Evolutionary conservation across 2,113 vertebrate species (phyloP).

Genomic region (Sturnira hondurensis): DNA sequence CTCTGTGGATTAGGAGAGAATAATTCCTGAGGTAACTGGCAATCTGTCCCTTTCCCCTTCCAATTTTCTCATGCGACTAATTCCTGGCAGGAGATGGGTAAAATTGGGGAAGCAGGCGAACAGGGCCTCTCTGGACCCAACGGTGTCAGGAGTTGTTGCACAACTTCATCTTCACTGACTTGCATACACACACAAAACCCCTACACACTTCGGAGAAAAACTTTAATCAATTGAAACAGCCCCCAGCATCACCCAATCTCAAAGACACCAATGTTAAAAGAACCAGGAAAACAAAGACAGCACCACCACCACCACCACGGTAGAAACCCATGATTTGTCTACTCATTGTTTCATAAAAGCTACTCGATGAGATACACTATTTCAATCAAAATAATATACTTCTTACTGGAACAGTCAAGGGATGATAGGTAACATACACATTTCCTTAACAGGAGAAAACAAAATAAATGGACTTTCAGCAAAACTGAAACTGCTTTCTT

Average conservation of each 20-base stretch:
- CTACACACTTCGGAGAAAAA: background rate
- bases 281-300: background rate
- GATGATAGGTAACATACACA: background rate
- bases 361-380: background rate
- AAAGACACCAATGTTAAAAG: constrained; percentile 16
- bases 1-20: background rate
- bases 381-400: constrained; percentile 40
- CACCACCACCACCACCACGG: background rate
- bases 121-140: background rate
- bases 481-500: constrained; percentile 26
- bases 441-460: background rate
- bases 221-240: background rate
- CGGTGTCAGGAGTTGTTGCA: background rate
- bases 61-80: background rate
- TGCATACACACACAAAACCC: background rate
- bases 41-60: background rate
- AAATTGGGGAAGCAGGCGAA: background rate
- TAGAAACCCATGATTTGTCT: background rate
- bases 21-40: background rate
- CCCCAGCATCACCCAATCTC: background rate
- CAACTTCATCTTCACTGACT: background rate
- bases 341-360: background rate
- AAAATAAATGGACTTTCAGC: background rate
- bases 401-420: background rate
- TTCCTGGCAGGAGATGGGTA: background rate